Evolutionary conservation across 2,797 vertebrate genomes (phyloP), one percentile per base, ranked within the genome.

Genomic region (Parauchenoglanis ngamensis): DNA sequence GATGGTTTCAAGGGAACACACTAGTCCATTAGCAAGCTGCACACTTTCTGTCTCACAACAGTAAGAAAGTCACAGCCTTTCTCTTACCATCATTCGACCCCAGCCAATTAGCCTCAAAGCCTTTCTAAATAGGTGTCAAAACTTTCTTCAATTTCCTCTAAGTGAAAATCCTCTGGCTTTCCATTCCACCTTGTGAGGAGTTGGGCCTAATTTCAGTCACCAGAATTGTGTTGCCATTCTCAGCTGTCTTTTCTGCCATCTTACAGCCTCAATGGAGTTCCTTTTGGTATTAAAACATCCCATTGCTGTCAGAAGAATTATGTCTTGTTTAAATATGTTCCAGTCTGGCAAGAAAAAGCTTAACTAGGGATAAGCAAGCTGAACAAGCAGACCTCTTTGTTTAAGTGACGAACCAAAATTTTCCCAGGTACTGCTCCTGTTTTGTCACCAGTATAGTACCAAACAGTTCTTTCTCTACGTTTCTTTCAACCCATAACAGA

Each of bases 161-260:
- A 81, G n/a, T 78, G 52, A 56, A 78, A 78, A 56, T 78, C 49
- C 28, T 78, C 17, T 77, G 52, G 6, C 75, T 77, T 77, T 77
- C 76, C n/a, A 56, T 78, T 56, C 76, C 52, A 76, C 49, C n/a
- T 78, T 78, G 76, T 35, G 76, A 31, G 75, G 17, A 77, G 73
- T 7, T 56, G 21, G 76, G 76, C 52, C 76, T 78, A 21, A 17
- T 57, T 54, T 56, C 15, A 17, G 25, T 28, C 73, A 52, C 73
- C 73, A 35, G 17, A 56, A 56, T 35, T 78, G 28, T 56, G 75
- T 31, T 56, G 52, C 52, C n/a, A 56, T 78, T 78, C 28, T 78
- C 28, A 19, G 21, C 6, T 28, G 17, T 56, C 46, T 3, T 13
- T 31, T 78, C 52, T 56, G 52, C n/a, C 19, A 35, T 28, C 17